Percentiles rank a stretch among this genome's conserved stretches.
These are phyloP conservation scores for Chamaea fasciata DNA, from an alignment of 2,113 vertebrate species.

Conservation along the genomic window DNA sequence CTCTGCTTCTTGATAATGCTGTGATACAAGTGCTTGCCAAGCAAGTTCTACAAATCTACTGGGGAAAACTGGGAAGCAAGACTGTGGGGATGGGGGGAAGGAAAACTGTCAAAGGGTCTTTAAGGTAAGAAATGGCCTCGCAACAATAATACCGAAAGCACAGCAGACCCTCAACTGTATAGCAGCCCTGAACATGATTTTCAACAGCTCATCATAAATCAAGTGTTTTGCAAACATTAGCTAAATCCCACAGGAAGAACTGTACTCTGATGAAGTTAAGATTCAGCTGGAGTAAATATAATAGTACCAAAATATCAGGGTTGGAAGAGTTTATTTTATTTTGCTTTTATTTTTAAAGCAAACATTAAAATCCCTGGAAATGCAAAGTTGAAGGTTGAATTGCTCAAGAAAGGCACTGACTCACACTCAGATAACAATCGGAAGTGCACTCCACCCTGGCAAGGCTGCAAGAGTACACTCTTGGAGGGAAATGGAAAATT, in stretches of 20 bases:
- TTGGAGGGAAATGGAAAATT: background rate
- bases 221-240: slow-evolving; percentile 29
- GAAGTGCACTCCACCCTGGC: background rate
- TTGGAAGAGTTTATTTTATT: slow-evolving; percentile 39
- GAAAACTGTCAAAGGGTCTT: background rate
- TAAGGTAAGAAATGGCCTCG: slow-evolving; percentile 11
- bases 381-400: slow-evolving; percentile 1
- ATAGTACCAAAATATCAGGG: slow-evolving; percentile 20
- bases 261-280: background rate
- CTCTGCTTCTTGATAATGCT: background rate
- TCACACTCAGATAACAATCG: background rate
- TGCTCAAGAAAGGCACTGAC: slow-evolving; percentile 21
- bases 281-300: slow-evolving; percentile 34
- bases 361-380: slow-evolving; percentile 10
- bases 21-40: background rate
- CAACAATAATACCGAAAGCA: background rate
- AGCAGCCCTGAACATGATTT: background rate
- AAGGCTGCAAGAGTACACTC: background rate
- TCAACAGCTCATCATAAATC: slow-evolving; percentile 23
- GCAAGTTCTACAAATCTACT: background rate
- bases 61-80: background rate
- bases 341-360: slow-evolving; percentile 51
- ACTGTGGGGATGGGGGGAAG: background rate
- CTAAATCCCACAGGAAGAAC: slow-evolving; percentile 43
- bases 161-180: background rate